Conservation (phyloP, 1,140 invertebrate genomes). For the Atta colombica region DNA sequence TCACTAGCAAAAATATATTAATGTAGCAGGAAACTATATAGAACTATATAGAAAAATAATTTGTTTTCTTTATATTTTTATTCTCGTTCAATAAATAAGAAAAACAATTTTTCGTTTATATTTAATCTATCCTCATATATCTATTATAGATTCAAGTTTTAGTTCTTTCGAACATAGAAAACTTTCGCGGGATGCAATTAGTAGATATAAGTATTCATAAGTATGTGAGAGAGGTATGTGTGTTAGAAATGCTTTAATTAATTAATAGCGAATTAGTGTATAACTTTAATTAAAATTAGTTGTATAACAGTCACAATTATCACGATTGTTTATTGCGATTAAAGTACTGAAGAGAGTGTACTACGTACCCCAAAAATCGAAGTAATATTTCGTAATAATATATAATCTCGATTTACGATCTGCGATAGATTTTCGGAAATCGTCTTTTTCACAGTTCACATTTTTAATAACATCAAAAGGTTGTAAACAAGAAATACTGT, state of each 20-base stretch:
- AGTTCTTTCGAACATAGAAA: conserved; percentile 13
- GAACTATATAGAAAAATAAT: no score
- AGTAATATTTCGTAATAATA: neutral
- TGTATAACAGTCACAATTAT: conserved; percentile 17
- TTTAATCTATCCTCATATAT: neutral
- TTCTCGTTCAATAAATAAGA: no score
- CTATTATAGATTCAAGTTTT: conserved; percentile 18
- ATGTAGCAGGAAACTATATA: no score
- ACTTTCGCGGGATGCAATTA: conserved; percentile 1
- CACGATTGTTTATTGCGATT: conserved; percentile 30
- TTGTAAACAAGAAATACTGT: conserved; percentile 32
- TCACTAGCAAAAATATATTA: no score
- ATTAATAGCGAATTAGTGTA: conserved; percentile 19
- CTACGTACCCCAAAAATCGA: neutral
- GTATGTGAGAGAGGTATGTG: neutral
- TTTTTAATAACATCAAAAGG: neutral
- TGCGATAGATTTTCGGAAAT: neutral
- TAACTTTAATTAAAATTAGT: conserved; percentile 62
- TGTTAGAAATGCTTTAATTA: conserved; percentile 35
- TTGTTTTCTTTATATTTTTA: no score
- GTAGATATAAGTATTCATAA: neutral
- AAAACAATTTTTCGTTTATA: no score
- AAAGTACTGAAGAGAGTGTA: neutral
- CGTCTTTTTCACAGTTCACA: no score
- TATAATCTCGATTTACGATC: conserved; percentile 1